phyloP scores from a whole-genome alignment of 2,113 vertebrate genomes.

The Anseranas semipalmata region DNA sequence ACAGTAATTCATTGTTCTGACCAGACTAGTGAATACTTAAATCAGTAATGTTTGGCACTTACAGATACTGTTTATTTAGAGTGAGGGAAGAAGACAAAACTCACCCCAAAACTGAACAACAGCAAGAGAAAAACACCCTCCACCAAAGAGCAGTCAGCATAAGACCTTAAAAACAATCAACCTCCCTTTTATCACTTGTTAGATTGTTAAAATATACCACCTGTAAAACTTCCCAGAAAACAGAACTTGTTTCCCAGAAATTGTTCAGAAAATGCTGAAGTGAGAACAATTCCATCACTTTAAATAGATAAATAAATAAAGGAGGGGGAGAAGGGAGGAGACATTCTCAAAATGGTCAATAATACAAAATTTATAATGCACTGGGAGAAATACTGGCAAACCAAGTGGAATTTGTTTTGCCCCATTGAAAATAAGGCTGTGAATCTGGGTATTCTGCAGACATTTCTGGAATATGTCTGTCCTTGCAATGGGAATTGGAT shows the following conservation, averaged over 20 bases:
- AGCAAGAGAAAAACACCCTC: rapidly evolving
- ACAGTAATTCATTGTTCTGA: not conserved
- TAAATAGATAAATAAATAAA: not conserved
- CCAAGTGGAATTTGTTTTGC: not conserved
- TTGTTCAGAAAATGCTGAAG: not conserved
- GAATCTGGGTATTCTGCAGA: not conserved
- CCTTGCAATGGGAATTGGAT: not conserved
- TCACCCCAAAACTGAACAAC: not conserved
- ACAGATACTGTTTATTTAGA: not conserved
- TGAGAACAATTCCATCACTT: not conserved
- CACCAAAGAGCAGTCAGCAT: not conserved
- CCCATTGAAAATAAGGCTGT: not conserved
- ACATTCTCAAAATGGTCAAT: not conserved
- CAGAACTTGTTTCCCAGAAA: not conserved
- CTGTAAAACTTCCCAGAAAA: not conserved
- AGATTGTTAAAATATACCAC: not conserved
- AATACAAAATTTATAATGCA: not conserved
- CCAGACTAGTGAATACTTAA: not conserved
- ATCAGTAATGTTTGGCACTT: not conserved
- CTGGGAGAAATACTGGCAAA: not conserved
- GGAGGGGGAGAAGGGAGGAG: not conserved
- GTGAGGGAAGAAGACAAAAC: not conserved
- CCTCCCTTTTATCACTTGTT: not conserved
- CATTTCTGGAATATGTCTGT: not conserved
- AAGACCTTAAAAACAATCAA: not conserved